A percentile compares a stretch with the other conserved stretches of the same genome.
phyloP scores from a whole-genome alignment of 2,888 invertebrate genomes.

The Diarsia mendica region DNA sequence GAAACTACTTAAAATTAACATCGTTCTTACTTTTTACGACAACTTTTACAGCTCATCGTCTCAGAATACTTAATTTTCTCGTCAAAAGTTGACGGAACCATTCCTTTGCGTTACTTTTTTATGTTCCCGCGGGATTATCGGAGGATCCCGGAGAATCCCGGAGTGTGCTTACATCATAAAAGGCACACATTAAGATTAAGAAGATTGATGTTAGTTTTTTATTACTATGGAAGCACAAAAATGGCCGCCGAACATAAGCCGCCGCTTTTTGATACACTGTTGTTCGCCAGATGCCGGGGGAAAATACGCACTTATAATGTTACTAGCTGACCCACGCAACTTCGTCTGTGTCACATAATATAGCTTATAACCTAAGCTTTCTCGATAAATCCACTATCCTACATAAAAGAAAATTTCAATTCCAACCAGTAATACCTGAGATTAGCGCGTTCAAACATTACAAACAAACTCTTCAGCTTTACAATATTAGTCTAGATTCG shows the following conservation, averaged over 20 bases:
- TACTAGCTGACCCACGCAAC: too few relatives aligned
- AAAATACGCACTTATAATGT: background rate
- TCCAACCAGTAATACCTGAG: too few relatives aligned
- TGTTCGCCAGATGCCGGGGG: background rate
- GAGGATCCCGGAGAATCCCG: constrained; percentile 26
- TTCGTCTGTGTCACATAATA: too few relatives aligned
- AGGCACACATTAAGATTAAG: constrained; percentile 56
- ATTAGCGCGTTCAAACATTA: too few relatives aligned
- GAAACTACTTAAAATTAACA: constrained; percentile 62
- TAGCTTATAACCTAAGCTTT: too few relatives aligned
- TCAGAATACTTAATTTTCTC: constrained; percentile 60
- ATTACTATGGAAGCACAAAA: constrained; percentile 32
- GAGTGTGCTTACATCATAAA: constrained; percentile 55
- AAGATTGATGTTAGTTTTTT: constrained; percentile 55
- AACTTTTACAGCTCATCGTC: constrained; percentile 61
- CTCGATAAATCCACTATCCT: too few relatives aligned
- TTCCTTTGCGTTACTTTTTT: constrained; percentile 53
- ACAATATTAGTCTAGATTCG: too few relatives aligned
- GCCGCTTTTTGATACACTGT: background rate
- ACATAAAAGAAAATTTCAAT: too few relatives aligned
- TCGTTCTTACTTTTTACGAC: constrained; percentile 50
- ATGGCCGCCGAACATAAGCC: constrained; percentile 31
- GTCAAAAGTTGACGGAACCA: constrained; percentile 57
- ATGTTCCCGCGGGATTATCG: constrained; percentile 47
- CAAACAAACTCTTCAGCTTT: too few relatives aligned